Percentiles rank a stretch among this genome's conserved stretches.
Conservation (phyloP, 2,113 vertebrate genomes). For the Puntigrus tetrazona region DNA sequence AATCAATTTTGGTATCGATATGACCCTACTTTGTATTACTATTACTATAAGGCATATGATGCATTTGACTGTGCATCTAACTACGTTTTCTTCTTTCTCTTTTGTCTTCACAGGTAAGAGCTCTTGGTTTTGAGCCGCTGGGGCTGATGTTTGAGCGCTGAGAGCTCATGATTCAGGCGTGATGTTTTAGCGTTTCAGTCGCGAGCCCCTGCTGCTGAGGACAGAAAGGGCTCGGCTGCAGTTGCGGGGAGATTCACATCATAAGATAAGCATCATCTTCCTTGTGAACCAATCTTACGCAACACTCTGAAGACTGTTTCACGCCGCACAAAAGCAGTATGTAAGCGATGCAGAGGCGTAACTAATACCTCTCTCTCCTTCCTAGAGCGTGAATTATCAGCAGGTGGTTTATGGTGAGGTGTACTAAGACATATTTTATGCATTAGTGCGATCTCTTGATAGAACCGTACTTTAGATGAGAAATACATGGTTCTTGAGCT, state of each 20-base stretch:
- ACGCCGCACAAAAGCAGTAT: background rate
- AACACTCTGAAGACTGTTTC: background rate
- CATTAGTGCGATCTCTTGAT: conserved; percentile 10
- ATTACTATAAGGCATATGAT: background rate
- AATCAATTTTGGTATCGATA: background rate
- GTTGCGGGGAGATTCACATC: conserved; percentile 3
- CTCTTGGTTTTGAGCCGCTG: conserved; percentile 21
- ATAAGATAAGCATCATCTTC: background rate
- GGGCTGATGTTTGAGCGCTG: background rate
- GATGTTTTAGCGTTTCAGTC: background rate
- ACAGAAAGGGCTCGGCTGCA: background rate
- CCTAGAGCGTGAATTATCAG: conserved; percentile 50
- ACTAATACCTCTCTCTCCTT: background rate
- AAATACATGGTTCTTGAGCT: conserved; percentile 39
- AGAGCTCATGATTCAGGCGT: background rate
- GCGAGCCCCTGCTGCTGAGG: background rate
- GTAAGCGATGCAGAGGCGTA: background rate
- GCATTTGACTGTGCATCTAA: background rate
- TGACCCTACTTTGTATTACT: background rate
- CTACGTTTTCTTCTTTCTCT: background rate
- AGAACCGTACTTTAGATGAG: background rate
- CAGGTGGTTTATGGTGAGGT: conserved; percentile 33
- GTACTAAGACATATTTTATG: conserved; percentile 53
- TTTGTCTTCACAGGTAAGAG: conserved; percentile 25
- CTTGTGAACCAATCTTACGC: background rate